phyloP scores from a whole-genome alignment of 1,140 invertebrate species.

The Aphaenogaster ashmeadi region DNA sequence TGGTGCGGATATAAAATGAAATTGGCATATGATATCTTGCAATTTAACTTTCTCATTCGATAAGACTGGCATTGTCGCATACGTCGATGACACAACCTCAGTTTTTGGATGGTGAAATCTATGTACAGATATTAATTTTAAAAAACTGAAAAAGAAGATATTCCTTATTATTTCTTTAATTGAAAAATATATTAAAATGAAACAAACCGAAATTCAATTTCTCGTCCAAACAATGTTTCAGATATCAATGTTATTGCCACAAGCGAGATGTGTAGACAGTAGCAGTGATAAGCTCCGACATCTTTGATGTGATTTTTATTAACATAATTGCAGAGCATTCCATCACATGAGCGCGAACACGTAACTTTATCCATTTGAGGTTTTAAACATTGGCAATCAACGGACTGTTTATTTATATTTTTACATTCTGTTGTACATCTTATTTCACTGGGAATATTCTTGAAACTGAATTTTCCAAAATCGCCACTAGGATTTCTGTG shows the following conservation, averaged over 20 bases:
- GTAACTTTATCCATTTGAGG: slow-evolving; percentile 41
- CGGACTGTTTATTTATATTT: slow-evolving; percentile 59
- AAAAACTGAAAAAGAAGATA: slow-evolving; percentile 38
- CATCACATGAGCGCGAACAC: slow-evolving; percentile 56
- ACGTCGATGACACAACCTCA: slow-evolving; percentile 78
- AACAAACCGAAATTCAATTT: slow-evolving; percentile 82
- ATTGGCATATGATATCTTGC: slow-evolving; percentile 84
- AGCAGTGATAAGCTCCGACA: slow-evolving; percentile 80
- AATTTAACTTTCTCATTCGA: slow-evolving; percentile 80
- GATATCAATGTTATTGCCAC: slow-evolving; percentile 77
- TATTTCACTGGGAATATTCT: not conserved
- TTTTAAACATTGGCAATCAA: slow-evolving; percentile 51
- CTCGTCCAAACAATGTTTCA: slow-evolving; percentile 69
- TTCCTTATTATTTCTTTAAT: not conserved
- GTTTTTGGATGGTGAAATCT: slow-evolving; percentile 87
- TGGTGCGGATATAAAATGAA: slow-evolving; percentile 85
- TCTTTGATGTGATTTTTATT: slow-evolving; percentile 69
- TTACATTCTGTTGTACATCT: slow-evolving; percentile 51
- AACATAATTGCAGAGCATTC: slow-evolving; percentile 36
- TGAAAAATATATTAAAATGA: slow-evolving; percentile 31
- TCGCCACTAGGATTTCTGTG: slow-evolving; percentile 80
- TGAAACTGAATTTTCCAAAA: slow-evolving; percentile 67
- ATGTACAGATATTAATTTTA: slow-evolving; percentile 34
- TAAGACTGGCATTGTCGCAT: slow-evolving; percentile 73
- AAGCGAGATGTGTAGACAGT: slow-evolving; percentile 79